Base-by-base conservation (phyloP, 1,140 invertebrate genomes). In the Nasonia vitripennis region DNA sequence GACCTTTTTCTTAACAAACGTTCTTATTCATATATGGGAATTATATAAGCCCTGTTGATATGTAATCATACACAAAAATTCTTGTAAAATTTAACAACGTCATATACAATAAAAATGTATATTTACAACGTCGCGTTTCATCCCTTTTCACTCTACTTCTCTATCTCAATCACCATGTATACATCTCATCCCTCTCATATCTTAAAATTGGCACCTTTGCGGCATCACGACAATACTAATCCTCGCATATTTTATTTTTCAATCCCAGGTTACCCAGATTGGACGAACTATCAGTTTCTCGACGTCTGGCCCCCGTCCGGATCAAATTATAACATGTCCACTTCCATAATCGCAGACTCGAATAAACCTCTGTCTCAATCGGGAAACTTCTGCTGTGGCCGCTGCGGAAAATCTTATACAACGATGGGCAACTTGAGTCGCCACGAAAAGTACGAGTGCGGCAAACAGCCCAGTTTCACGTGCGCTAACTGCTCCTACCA, bases 371-470 rank as follows among this genome's bases (percentile, higher is more conserved):
- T 20, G 1, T 0, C 55, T 20, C 55, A 62, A 62, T n/a, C 55
- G 55, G 55, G 55, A 62, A 62, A 62, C 20, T 62, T 62, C n/a
- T 20, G 5, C 55, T 62, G 55, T n/a, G 55, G 20, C 55, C 55
- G 55, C 78, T 94, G 94, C 86, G 90, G 90, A 14, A 90, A 91
- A 78, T 90, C 91, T 4, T 94, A 94, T 87, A 93, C 93, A 67
- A 90, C 91, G 12, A 90, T 89, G 34, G 71, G 79, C 0, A 87
- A 75, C 20, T 23, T 87, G 73, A 90, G 88, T 20, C 90, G 91
- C 37, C 94, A 94, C 88, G 87, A 93, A 79, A 93, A 92, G 41
- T 94, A 91, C 81, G 94, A 94, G 87, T 94, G 94, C 86, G 94
- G 94, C 41, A 89, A 92, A 17, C 90, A 91, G 84, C 92, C 93